Evolutionary conservation across 1,140 invertebrate species (phyloP), one percentile per base, ranked within the genome.

Genomic region (Drosophila leontia): DNA sequence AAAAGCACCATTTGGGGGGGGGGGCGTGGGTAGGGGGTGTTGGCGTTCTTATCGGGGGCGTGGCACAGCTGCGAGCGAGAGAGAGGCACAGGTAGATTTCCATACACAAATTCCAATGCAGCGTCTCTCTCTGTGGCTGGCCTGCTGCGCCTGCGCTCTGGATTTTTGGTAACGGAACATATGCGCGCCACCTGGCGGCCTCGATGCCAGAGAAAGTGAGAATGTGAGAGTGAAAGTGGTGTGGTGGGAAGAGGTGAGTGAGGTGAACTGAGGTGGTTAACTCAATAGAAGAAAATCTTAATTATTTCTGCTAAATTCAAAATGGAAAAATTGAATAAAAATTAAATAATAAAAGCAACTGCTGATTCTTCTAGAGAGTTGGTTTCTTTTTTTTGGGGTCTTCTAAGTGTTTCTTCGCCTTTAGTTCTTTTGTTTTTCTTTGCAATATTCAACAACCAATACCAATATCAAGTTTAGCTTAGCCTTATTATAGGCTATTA

Each of bases 391-490:
- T 37, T 8, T 48, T 75, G 41, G 53, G 51, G 37, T 47, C 26
- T 50, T 44, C 47, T 48, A 48, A 48, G 26, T 71, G 34, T 80
- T 63, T 76, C 62, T 37, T 41, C 37, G 35, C 53, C 51, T 37
- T 11, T 34, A 44, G 29, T 35, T 62, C 44, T 56, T 77, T 23
- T 45, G 29, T 41, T 48, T 17, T 57, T 39, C 61, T 62, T 77
- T 82, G 70, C 85, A 90, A 90, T 90, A 90, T 90, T 90, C 85
- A 90, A 74, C 85, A 90, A 90, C 85, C 85, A 85, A 90, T 90
- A 90, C 85, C 85, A 90, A 90, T 84, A 90, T 74, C 51, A 53
- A 56, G 53, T 51, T 68, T 59, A 63, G 53, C 70, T 79, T 79
- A 78, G 76, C 70, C 9, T 19, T 8, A 5, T 48, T 29, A 29